These are phyloP conservation scores for Sphaerophoria taeniata DNA, from an alignment of 2,888 invertebrate genomes.

Conservation along the genomic window DNA sequence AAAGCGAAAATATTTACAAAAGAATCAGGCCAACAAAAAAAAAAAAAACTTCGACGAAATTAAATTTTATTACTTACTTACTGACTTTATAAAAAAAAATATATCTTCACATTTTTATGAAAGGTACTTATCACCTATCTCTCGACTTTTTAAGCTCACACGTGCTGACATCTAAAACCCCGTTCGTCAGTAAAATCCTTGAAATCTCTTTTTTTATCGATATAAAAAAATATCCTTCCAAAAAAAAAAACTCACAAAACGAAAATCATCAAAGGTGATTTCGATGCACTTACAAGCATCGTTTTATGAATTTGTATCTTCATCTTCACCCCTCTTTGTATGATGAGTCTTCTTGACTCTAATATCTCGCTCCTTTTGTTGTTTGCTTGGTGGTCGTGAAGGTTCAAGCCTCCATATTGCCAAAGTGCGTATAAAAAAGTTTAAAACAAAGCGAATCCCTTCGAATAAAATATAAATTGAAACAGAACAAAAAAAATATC, in stretches of 20 bases:
- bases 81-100: conserved; percentile 42
- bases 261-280: conserved; percentile 70
- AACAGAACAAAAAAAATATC: conserved; percentile 52
- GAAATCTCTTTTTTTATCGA: conserved; percentile 1
- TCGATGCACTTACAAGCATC: conserved; percentile 57
- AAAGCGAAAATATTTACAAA: neutral
- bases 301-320: conserved; percentile 30
- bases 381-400: neutral
- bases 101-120: conserved; percentile 25
- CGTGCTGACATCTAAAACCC: conserved; percentile 16
- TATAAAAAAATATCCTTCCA: conserved; percentile 6
- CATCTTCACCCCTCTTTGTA: conserved; percentile 19
- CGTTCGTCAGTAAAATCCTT: conserved; percentile 6
- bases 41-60: conserved; percentile 51
- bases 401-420: conserved; percentile 51
- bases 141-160: neutral
- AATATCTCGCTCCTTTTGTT: neutral
- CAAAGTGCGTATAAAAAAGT: neutral
- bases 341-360: conserved; percentile 36
- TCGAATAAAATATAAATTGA: conserved; percentile 59
- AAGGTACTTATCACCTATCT: conserved; percentile 35
- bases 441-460: conserved; percentile 18
- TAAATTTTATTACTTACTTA: conserved; percentile 65
- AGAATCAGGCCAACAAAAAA: conserved; percentile 7
- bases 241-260: conserved; percentile 40